Evolutionary conservation across 1,140 invertebrate species (phyloP), one percentile per base, ranked within the genome.

Genomic region (Palaemon carinicauda): DNA sequence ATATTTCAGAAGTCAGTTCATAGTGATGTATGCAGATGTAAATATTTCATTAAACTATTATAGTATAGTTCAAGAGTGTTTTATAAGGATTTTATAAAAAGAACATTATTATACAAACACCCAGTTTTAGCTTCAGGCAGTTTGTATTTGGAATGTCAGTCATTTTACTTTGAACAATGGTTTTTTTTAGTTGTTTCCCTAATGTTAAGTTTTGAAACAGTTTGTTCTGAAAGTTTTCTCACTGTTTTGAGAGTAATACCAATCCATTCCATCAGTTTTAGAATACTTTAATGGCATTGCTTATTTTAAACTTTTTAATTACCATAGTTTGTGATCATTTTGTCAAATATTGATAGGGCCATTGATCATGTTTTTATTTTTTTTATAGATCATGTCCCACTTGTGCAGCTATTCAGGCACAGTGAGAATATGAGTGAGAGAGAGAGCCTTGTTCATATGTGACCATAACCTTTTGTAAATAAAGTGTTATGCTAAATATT

Each of bases 41-140:
- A 86, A 86, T 86, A 86, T 80, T 80, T 54, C 27, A 56, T 51
- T 51, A 80, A 79, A 50, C 50, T 53, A 79, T 50, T 51, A 14
- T 21, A 17, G 80, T 80, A 71, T 52, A 86, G 52, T 73, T 86
- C 77, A 51, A 80, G 80, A 80, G 50, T 80, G 21, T 86, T 86
- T 86, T 86, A 78, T 86, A 86, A 86, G 84, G 65, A 86, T 86
- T 86, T 86, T 86, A 80, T 86, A 41, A 86, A n/a, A 73, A 80
- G 84, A 86, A 24, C 24, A 79, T 29, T 79, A 78, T 79, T 77
- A 80, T 80, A 50, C 71, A 65, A 80, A 78, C 56, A 71, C 80
- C 65, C 77, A 73, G 17, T 79, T 60, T 79, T 52, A 51, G 29
- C 21, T 29, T 73, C 65, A 31, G 54, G 78, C 80, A 73, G 84